Percentiles rank a stretch among this genome's conserved stretches.
phyloP scores from a whole-genome alignment of 1,140 invertebrate genomes.

The Zaprionus inermis region DNA sequence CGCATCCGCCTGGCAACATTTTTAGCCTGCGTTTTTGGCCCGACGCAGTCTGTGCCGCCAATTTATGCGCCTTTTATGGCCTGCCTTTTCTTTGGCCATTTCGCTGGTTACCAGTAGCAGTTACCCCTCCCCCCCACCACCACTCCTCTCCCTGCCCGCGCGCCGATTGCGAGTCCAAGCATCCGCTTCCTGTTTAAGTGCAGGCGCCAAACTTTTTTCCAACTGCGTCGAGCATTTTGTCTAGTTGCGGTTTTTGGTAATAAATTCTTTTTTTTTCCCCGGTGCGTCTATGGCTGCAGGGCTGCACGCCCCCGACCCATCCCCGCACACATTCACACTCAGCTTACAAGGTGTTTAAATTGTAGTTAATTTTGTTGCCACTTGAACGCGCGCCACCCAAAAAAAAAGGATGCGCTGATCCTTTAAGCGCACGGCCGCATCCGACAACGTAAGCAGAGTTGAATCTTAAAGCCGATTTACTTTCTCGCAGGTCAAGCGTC shows the following conservation, averaged over 20 bases:
- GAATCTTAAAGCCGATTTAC: conserved; percentile 43
- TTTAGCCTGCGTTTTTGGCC: conserved; percentile 44
- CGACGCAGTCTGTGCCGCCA: conserved; percentile 48
- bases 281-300: conserved; percentile 59
- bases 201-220: conserved; percentile 63
- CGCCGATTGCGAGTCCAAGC: conserved; percentile 75
- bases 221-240: conserved; percentile 66
- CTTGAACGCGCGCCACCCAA: conserved; percentile 57
- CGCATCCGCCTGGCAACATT: conserved; percentile 70
- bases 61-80: conserved; percentile 72
- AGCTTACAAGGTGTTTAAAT: conserved; percentile 81
- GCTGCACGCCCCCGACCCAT: conserved; percentile 48
- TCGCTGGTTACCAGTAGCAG: not conserved
- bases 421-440: conserved; percentile 28
- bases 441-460: not conserved
- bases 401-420: conserved; percentile 8
- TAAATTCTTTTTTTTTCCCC: conserved; percentile 63
- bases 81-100: conserved; percentile 59
- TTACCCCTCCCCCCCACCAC: not conserved
- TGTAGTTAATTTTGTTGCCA: conserved; percentile 81
- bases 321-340: conserved; percentile 27
- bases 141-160: not conserved
- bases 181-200: conserved; percentile 81
- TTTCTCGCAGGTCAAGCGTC: conserved; percentile 68
- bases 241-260: conserved; percentile 79